Evolutionary conservation across 1,140 invertebrate species (phyloP), one percentile per base, ranked within the genome.

Genomic region (Lysiphlebus fabarum): DNA sequence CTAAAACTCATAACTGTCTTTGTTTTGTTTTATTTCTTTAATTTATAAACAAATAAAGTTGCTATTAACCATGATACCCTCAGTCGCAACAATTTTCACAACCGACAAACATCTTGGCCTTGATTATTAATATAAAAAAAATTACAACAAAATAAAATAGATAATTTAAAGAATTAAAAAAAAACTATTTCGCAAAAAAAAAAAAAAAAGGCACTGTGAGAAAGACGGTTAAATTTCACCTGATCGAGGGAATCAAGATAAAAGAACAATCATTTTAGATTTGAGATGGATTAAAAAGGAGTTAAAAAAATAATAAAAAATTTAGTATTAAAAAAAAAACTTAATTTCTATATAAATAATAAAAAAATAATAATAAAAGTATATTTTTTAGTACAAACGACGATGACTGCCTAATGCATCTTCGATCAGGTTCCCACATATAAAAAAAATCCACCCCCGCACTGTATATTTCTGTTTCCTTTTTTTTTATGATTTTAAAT

Each of bases 361-460:
- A 53, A 36, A 54, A 43, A 48, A 55, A 33, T 45, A 58, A 11
- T 48, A 53, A 54, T 14, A 53, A 53, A 26, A 26, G 34, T n/a
- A n/a, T n/a, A 3, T 17, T 57, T 62, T 44, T 58, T 62, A 49
- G 56, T 40, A 17, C 17, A 17, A n/a, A n/a, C n/a, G 42, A 37
- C 56, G 50, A 57, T 38, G 42, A 58, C 17, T 40, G 34, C 40
- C 58, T 58, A 61, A 63, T 60, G 53, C 58, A 58, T 54, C 57
- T 56, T 65, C 63, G 64, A 65, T 71, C 65, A 64, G 70, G 74
- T 76, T 78, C 76, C 73, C 75, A 78, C 75, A 77, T 77, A 71
- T 71, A 56, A 70, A 69, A 67, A n/a, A 65, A 68, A 77, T 64
- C 74, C 77, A 79, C 77, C 77, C 77, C 75, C 77, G 76, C 76